Conservation (phyloP, 2,113 vertebrate species). For the Orthonyx spaldingii region DNA sequence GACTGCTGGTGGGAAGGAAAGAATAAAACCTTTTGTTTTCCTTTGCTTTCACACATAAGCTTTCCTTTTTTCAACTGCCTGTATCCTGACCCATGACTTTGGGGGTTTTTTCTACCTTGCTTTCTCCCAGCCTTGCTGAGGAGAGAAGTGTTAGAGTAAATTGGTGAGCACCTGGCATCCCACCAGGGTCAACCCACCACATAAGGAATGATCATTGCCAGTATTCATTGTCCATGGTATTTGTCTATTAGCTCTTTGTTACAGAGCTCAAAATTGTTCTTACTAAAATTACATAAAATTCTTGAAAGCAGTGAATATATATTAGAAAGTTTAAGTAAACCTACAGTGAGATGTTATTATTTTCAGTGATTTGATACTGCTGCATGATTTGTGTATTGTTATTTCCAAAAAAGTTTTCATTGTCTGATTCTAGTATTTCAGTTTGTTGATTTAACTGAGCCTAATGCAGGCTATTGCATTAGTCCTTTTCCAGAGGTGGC, state of each 20-base stretch:
- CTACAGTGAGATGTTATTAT: background rate
- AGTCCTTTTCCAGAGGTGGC: conserved; percentile 98
- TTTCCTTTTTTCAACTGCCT: background rate
- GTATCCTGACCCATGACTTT: background rate
- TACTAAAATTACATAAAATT: background rate
- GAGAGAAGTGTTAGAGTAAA: background rate
- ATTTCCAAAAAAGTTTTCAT: background rate
- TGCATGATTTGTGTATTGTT: background rate
- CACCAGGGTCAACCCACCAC: background rate
- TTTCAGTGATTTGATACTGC: background rate
- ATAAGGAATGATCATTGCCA: background rate
- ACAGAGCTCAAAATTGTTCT: background rate
- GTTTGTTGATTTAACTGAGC: background rate
- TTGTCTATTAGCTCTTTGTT: background rate
- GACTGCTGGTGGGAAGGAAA: background rate
- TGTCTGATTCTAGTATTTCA: background rate
- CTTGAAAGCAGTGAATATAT: background rate
- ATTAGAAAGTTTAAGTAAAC: background rate
- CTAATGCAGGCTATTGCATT: conserved; percentile 44
- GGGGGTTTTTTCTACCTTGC: background rate
- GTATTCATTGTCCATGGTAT: background rate
- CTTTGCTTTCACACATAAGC: background rate
- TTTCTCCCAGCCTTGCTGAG: background rate
- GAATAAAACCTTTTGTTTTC: background rate
- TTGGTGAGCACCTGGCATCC: background rate